phyloP scores from a whole-genome alignment of 1,140 invertebrate species.

The Globodera ellingtonae region DNA sequence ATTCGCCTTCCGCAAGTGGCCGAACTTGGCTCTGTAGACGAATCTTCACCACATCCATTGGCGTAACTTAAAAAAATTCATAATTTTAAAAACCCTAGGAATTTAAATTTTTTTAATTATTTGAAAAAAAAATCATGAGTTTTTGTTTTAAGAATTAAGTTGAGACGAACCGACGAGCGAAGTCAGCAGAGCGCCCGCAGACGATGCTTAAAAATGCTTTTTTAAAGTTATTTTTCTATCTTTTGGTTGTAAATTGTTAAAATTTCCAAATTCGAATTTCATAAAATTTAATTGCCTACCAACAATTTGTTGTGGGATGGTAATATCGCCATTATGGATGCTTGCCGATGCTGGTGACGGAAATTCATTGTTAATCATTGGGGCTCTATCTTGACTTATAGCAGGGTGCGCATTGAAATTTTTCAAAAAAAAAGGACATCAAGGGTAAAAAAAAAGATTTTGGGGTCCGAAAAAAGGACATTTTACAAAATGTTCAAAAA shows the following conservation, averaged over 20 bases:
- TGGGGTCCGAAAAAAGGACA: no score
- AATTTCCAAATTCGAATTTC: background rate
- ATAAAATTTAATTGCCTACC: background rate
- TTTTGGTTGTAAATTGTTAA: no score
- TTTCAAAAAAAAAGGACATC: no score
- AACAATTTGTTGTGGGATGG: slow-evolving; percentile 20
- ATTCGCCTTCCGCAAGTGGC: slow-evolving; percentile 79
- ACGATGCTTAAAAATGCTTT: slow-evolving; percentile 47
- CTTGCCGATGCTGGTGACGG: background rate
- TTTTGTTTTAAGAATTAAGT: background rate
- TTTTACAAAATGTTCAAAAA: no score
- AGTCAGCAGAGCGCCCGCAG: slow-evolving; percentile 52
- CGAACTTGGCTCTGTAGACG: slow-evolving; percentile 90
- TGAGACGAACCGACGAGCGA: slow-evolving; percentile 49
- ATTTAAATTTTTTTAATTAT: no score
- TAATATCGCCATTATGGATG: slow-evolving; percentile 14
- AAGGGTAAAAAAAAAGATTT: no score
- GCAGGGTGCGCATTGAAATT: no score
- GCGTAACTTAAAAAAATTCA: slow-evolving; percentile 79
- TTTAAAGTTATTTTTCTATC: slow-evolving; percentile 10
- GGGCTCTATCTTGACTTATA: no score
- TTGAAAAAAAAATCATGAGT: background rate
- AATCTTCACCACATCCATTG: slow-evolving; percentile 97
- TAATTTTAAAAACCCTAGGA: slow-evolving; percentile 27
- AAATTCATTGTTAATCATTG: background rate